These are phyloP conservation scores for Pomatorhinus ruficollis DNA, from an alignment of 2,113 vertebrate genomes.

Conservation along the genomic window DNA sequence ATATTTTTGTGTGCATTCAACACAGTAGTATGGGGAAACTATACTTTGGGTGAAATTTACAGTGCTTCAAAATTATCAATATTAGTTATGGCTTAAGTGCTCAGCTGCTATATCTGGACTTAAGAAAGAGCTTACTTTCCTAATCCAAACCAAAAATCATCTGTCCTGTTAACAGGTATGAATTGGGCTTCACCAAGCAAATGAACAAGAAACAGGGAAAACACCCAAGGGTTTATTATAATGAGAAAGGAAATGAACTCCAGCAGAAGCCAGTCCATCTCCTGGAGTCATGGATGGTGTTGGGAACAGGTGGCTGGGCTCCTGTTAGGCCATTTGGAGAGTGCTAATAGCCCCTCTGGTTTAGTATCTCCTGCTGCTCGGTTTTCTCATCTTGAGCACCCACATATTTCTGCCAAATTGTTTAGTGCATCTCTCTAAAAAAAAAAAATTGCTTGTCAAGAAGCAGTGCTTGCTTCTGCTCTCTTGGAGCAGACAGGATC, in stretches of 20 bases:
- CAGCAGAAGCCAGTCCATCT: not conserved
- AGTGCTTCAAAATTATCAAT: not conserved
- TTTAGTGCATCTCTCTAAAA: not conserved
- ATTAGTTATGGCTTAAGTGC: not conserved
- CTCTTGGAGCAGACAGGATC: not conserved
- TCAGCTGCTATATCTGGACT: not conserved
- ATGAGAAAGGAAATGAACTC: not conserved
- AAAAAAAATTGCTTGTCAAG: not conserved
- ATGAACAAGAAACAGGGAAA: not conserved
- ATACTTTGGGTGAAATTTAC: not conserved
- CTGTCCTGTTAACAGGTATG: not conserved
- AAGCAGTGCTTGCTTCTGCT: not conserved
- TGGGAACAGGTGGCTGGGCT: not conserved
- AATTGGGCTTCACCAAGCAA: not conserved
- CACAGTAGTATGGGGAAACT: not conserved
- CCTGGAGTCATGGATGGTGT: not conserved
- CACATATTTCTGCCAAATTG: not conserved
- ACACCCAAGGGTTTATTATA: not conserved
- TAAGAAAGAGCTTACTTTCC: not conserved
- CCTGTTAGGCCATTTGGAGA: not conserved
- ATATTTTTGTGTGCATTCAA: not conserved
- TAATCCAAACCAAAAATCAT: not conserved
- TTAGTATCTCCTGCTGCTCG: not conserved
- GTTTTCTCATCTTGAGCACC: not conserved
- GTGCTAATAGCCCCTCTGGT: not conserved